A percentile compares a stretch with the other conserved stretches of the same genome.
phyloP scores from a whole-genome alignment of 2,113 vertebrate genomes.

The Mobula birostris region DNA sequence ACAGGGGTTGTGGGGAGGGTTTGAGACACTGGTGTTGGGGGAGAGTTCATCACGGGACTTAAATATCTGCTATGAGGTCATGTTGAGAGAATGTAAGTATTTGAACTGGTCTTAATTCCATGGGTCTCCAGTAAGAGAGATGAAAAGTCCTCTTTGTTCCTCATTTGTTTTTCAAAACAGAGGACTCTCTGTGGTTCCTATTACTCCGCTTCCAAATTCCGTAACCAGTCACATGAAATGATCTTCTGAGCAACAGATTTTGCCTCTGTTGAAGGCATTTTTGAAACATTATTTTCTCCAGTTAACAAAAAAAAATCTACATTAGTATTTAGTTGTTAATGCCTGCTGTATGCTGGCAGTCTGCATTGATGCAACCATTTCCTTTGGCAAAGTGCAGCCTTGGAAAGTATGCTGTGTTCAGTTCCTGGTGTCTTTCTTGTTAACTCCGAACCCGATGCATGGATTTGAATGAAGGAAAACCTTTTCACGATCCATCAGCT shows the following conservation, averaged over 20 bases:
- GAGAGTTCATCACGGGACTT: constrained; percentile 59
- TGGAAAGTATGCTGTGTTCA: constrained; percentile 11
- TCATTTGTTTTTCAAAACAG: constrained; percentile 57
- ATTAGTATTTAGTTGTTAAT: constrained; percentile 23
- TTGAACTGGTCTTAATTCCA: constrained; percentile 62
- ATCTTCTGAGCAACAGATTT: constrained; percentile 11
- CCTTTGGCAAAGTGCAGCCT: constrained; percentile 26
- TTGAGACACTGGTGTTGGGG: too few relatives aligned
- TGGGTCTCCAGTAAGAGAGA: constrained; percentile 53
- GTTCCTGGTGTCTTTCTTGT: neutral
- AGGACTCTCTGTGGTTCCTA: constrained; percentile 51
- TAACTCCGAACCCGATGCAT: neutral
- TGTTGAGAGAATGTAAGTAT: constrained; percentile 57
- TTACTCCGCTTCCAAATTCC: constrained; percentile 42
- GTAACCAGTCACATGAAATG: constrained; percentile 27
- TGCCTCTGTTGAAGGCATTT: neutral
- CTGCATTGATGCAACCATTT: constrained; percentile 28
- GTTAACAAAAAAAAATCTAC: constrained; percentile 13
- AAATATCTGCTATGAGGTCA: constrained; percentile 61
- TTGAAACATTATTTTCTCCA: neutral
- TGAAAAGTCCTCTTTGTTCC: constrained; percentile 74
- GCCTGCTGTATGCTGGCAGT: constrained; percentile 28
- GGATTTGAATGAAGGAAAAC: constrained; percentile 25
- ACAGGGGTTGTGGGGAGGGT: constrained; percentile 45
- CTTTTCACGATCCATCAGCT: neutral